These are phyloP conservation scores for Nemoura dubitans DNA, from an alignment of 2,888 invertebrate genomes.

Conservation along the genomic window DNA sequence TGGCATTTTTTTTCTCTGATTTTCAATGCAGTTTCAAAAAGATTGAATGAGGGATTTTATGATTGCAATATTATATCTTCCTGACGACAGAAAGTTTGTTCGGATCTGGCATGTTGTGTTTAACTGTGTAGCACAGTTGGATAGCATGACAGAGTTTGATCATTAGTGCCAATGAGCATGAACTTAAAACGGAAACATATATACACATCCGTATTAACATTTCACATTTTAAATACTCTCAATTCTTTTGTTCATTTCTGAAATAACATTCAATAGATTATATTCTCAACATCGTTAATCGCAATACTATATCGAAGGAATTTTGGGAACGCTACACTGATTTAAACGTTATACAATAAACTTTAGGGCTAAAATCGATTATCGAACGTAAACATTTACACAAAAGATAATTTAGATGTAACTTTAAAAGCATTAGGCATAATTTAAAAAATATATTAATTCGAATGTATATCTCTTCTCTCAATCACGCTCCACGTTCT, in stretches of 20 bases:
- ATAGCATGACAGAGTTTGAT: neutral
- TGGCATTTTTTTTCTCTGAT: constrained; percentile 1
- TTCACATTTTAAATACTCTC: neutral
- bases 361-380: no score
- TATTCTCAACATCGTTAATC: neutral
- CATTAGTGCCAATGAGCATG: neutral
- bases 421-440: constrained; percentile 31
- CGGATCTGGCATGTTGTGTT: neutral
- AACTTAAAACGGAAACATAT: neutral
- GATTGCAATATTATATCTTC: neutral
- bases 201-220: neutral
- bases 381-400: neutral
- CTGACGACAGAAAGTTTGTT: neutral
- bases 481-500: neutral
- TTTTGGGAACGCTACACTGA: neutral
- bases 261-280: constrained; percentile 5
- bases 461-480: neutral
- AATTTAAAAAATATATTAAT: constrained; percentile 37
- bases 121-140: neutral
- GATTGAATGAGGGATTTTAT: neutral
- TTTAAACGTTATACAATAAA: no score
- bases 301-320: neutral
- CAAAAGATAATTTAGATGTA: neutral
- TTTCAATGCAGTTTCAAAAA: neutral
- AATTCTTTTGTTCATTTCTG: neutral